Base-by-base conservation (phyloP, 2,797 vertebrate genomes). In the Carcharodon carcharias region DNA sequence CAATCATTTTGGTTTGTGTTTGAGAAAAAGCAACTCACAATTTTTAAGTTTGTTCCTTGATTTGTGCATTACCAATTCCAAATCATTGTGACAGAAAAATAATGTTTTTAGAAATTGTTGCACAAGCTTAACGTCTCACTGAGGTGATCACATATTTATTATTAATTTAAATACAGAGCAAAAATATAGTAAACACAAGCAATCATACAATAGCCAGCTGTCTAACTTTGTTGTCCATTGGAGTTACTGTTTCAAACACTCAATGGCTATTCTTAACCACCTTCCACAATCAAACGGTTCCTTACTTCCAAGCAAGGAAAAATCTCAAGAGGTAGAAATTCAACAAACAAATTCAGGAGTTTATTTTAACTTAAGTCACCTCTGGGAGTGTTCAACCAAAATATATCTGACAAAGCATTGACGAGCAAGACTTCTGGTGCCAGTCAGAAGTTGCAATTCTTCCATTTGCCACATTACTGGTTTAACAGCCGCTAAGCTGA, bases 331-430 rank as follows among this genome's bases (percentile, higher is more conserved):
- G 61, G 61, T 93, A 93, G 91, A 93, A 67, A 65, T 45, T 93
- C n/a, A 93, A 92, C 31, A 91, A 91, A 93, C 21, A 93, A 93
- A n/a, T 93, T 93, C 23, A n/a, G 82, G 82, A 85, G 40, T 45
- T 67, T 93, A 16, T 50, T n/a, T 58, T 56, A 63, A 40, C 58
- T 93, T 65, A 65, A 93, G 40, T 67, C 23, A 93, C 63, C 91
- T 67, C 21, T 8, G 45, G 87, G 87, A n/a, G 56, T 61, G 56
- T 61, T 91, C 23, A 91, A 91, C 56, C 56, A 93, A 93, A 63
- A 21, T 85, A 85, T 85, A 18, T 85, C 82, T 18, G 82, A 85
- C 82, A 93, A 65, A 65, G n/a, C 63, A 40, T 67, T 45, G 9
- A 67, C 45, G 21, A 40, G n/a, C 23, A 65, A 67, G 61, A 92